Base-by-base conservation (phyloP, 2,113 vertebrate species). In the Platichthys stellatus region DNA sequence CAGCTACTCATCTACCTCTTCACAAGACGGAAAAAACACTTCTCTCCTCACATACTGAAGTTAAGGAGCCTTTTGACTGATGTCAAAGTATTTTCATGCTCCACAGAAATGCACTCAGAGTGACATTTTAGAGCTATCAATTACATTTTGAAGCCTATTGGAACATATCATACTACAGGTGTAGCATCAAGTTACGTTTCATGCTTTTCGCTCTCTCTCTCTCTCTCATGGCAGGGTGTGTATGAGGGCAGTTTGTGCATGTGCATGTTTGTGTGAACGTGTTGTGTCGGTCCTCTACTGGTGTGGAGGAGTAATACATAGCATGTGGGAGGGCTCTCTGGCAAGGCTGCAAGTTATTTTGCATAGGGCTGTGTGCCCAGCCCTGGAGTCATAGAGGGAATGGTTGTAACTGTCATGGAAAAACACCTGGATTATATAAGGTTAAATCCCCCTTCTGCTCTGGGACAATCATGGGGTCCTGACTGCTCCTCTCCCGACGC, bases 401-500 rank as follows among this genome's bases (percentile, higher is more conserved):
- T 88, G 86, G 76, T 87, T 94, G 80, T 89, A 95, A 95, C 94
- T 85, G 94, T 89, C 94, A 92, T 74, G 89, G 92, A 93, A 94
- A 94, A 95, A 94, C 94, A 94, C 94, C 94, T 95, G 94, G 90
- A 93, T 92, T 92, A 94, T 88, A 91, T 93, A 92, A 92, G 83
- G 76, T 69, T 43, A 91, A 11, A 11, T 13, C 40, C 72, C 80
- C 86, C 88, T 79, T 61, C 51, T 4, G 20, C 45, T 61, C 18
- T 7, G 40, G 40, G 40, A 43, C 40, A 11, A 43, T 43, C 3
- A 43, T 49, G 45, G 13, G n/a, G 26, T 73, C 74, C 63, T 49
- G 54, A 56, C 38, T 17, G 18, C 60, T 74, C 21, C 58, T 38
- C 59, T 11, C 49, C 12, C 60, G n/a, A 18, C 21, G 5, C 67